Evolutionary conservation across 2,888 invertebrate genomes (phyloP).

Genomic region (Metacarcinus magister): DNA sequence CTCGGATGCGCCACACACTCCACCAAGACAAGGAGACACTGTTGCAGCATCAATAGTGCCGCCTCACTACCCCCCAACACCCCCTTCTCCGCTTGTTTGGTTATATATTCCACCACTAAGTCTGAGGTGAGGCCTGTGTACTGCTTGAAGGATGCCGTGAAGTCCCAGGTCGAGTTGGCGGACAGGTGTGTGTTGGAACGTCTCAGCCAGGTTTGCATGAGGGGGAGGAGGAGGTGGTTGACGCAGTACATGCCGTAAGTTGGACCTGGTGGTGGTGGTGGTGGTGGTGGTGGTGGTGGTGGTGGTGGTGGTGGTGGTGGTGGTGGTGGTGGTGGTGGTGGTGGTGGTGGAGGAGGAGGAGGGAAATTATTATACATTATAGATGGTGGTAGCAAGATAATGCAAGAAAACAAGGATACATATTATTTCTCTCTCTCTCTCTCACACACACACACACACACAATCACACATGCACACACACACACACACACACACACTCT

Average conservation of each 20-base stretch:
- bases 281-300: not conserved
- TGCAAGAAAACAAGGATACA: too few species aligned
- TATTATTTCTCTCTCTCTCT: not conserved
- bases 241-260: constrained; percentile 96
- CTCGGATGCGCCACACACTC: constrained; percentile 96
- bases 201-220: constrained; percentile 96
- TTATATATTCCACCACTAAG: constrained; percentile 92
- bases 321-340: too few species aligned
- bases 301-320: too few species aligned
- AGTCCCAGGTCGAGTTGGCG: constrained; percentile 96
- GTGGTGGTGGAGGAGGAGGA: too few species aligned
- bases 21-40: constrained; percentile 92
- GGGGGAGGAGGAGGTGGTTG: constrained; percentile 95
- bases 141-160: constrained; percentile 97
- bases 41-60: constrained; percentile 91
- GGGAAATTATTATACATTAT: too few species aligned
- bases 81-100: constrained; percentile 63
- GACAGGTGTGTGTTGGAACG: constrained; percentile 88
- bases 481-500: not conserved
- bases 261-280: constrained; percentile 87
- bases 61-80: constrained; percentile 85
- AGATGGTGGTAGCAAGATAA: too few species aligned
- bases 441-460: not conserved
- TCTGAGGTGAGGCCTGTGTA: constrained; percentile 97
- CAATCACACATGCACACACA: too few species aligned